Conservation (phyloP, 2,888 invertebrate species). For the Drosophila demipolita region DNA sequence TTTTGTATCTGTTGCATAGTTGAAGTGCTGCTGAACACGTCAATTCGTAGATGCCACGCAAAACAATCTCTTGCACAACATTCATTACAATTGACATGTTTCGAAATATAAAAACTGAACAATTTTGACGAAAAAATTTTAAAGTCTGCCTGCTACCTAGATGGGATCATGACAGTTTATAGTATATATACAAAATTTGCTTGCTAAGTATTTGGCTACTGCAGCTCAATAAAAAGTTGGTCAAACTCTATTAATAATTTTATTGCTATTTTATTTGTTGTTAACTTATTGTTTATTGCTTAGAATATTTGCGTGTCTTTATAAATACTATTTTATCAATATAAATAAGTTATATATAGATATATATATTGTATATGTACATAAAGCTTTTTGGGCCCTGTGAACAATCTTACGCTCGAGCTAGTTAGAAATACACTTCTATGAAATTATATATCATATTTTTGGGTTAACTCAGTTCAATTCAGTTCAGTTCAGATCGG, state of each 20-base stretch:
- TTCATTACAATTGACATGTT: conserved; percentile 61
- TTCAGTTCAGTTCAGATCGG: conserved; percentile 29
- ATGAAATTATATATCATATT: neutral
- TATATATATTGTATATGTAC: conserved; percentile 50
- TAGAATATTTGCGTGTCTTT: conserved; percentile 18
- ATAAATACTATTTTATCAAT: conserved; percentile 45
- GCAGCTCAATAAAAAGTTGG: neutral
- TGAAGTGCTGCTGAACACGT: conserved; percentile 36
- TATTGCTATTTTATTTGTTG: neutral
- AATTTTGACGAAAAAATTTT: conserved; percentile 3
- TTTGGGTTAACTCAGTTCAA: conserved; percentile 5
- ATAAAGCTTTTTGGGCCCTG: conserved; percentile 60
- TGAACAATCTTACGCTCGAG: conserved; percentile 24
- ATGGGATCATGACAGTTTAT: neutral
- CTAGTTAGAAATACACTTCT: conserved; percentile 13
- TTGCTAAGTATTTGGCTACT: neutral
- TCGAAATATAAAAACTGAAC: neutral
- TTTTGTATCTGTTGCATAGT: conserved; percentile 30
- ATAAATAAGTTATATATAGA: conserved; percentile 20
- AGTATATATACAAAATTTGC: neutral
- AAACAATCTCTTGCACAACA: conserved; percentile 52
- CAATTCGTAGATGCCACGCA: conserved; percentile 53
- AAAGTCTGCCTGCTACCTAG: neutral
- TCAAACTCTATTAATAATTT: neutral
- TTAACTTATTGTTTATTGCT: conserved; percentile 33